A percentile compares a stretch with the other conserved stretches of the same genome.
Conservation (phyloP, 2,888 invertebrate species). For the Dugesia japonica region DNA sequence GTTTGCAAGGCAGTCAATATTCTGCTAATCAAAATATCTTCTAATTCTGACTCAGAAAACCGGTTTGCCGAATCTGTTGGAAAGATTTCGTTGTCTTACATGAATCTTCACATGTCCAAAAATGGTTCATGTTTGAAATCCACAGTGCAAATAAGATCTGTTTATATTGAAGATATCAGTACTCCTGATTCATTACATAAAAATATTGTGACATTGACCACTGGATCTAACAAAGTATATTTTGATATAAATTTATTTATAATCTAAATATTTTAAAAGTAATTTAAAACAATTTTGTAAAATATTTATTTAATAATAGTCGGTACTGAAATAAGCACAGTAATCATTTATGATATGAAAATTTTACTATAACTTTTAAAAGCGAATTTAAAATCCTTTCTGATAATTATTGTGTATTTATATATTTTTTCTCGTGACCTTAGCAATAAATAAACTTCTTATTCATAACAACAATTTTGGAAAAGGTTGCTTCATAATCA, state of each 20-base stretch:
- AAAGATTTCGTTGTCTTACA: neutral
- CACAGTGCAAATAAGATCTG: neutral
- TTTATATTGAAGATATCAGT: neutral
- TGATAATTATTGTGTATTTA: too few species aligned
- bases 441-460: too few species aligned
- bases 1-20: constrained; percentile 43
- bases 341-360: too few species aligned
- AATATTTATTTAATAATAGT: too few species aligned
- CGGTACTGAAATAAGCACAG: too few species aligned
- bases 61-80: neutral
- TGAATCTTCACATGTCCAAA: neutral
- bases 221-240: neutral
- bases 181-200: neutral
- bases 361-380: too few species aligned
- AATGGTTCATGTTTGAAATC: neutral
- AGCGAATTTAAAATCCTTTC: too few species aligned
- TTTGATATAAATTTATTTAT: neutral
- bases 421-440: too few species aligned
- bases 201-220: neutral
- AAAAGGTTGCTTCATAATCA: too few species aligned
- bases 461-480: too few species aligned
- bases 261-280: too few species aligned
- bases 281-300: too few species aligned
- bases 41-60: neutral
- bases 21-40: constrained; percentile 53